Percentiles rank a stretch among this genome's conserved stretches.
Evolutionary conservation across 2,888 invertebrate species (phyloP).

Genomic region (Drosophila colorata): DNA sequence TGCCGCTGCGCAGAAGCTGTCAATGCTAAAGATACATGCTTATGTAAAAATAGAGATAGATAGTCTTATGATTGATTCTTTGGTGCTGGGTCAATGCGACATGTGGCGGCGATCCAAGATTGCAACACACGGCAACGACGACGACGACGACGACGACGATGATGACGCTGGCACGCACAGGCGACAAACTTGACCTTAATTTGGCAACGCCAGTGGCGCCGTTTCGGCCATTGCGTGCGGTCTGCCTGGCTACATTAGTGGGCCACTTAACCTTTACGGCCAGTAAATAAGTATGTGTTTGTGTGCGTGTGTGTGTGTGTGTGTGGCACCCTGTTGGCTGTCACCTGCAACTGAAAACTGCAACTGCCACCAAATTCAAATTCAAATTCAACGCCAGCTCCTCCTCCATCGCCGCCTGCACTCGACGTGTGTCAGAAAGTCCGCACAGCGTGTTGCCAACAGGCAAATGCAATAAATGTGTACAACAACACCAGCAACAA

Average conservation of each 20-base stretch:
- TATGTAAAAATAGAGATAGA: constrained; percentile 1
- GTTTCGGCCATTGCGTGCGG: constrained; percentile 52
- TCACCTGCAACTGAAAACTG: constrained; percentile 18
- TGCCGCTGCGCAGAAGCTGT: constrained; percentile 38
- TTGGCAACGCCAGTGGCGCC: constrained; percentile 48
- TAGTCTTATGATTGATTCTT: constrained; percentile 59
- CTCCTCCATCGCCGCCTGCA: constrained; percentile 3
- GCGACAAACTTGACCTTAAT: constrained; percentile 71
- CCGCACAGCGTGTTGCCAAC: constrained; percentile 47
- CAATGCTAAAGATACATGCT: neutral
- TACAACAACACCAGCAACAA: constrained; percentile 14
- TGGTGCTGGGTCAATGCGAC: constrained; percentile 24
- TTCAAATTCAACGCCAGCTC: constrained; percentile 18
- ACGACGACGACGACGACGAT: neutral
- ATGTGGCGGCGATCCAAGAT: constrained; percentile 24
- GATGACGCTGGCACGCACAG: constrained; percentile 42
- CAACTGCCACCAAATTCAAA: constrained; percentile 12
- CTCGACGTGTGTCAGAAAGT: constrained; percentile 1
- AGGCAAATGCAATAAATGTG: constrained; percentile 49
- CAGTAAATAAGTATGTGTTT: neutral
- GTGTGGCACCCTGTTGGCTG: constrained; percentile 25
- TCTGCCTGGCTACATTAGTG: constrained; percentile 40
- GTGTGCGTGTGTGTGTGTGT: neutral
- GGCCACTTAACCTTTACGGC: constrained; percentile 58
- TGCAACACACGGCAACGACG: constrained; percentile 28